phyloP scores from a whole-genome alignment of 1,140 invertebrate species.

The Aphidius ervi region DNA sequence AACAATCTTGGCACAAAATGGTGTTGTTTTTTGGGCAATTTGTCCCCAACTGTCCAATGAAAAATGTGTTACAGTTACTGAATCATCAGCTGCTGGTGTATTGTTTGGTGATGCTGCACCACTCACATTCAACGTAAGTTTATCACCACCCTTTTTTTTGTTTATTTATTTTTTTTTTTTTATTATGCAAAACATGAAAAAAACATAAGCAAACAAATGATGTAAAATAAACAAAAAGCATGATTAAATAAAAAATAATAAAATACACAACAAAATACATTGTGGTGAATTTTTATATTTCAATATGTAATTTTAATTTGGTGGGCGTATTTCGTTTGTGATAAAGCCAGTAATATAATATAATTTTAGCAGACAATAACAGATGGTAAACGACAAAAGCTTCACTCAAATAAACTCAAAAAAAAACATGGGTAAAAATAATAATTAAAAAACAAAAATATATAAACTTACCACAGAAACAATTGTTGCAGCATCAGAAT shows the following conservation, averaged over 20 bases:
- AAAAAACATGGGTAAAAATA: constrained; percentile 2
- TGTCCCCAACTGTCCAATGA: constrained; percentile 51
- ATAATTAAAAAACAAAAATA: background rate
- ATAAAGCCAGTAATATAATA: background rate
- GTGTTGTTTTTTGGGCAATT: constrained; percentile 49
- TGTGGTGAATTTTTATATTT: background rate
- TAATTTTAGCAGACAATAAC: constrained; percentile 1
- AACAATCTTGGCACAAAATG: constrained; percentile 42
- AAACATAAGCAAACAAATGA: constrained; percentile 29
- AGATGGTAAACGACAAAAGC: background rate
- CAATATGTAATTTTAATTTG: background rate
- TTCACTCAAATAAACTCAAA: background rate
- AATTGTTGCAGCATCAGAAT: constrained; percentile 63
- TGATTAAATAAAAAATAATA: constrained; percentile 10
- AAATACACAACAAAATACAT: background rate
- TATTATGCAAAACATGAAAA: constrained; percentile 33
- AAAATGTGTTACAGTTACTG: constrained; percentile 52
- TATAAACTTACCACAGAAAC: constrained; percentile 67
- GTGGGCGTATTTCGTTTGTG: too few relatives aligned
- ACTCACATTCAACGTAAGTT: constrained; percentile 65
- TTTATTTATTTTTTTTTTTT: constrained; percentile 22
- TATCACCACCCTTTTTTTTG: constrained; percentile 64
- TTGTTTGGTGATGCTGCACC: constrained; percentile 35
- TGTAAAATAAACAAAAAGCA: constrained; percentile 26
- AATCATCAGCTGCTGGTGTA: constrained; percentile 40